Percentiles rank a stretch among this genome's conserved stretches.
These are phyloP conservation scores for Drosophila nr. perissopoda DNA, from an alignment of 2,888 invertebrate species.

Conservation along the genomic window DNA sequence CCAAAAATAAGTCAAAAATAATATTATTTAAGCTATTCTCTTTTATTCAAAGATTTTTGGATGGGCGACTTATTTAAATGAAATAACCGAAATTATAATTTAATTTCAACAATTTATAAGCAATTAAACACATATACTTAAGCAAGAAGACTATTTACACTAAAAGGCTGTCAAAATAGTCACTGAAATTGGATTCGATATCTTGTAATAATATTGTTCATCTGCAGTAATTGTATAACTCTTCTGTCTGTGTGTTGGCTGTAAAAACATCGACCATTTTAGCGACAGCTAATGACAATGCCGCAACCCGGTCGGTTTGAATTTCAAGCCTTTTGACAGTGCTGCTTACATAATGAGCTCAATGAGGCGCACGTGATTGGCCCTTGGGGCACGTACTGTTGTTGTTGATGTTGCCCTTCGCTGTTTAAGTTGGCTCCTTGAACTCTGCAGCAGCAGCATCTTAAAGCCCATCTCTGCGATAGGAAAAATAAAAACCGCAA, in stretches of 20 bases:
- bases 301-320: constrained; percentile 27
- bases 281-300: constrained; percentile 52
- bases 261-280: constrained; percentile 23
- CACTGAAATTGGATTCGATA: not conserved
- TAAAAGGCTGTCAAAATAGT: not conserved
- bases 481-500: constrained; percentile 19
- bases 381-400: constrained; percentile 64
- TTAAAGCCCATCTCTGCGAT: constrained; percentile 24
- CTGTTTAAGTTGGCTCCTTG: constrained; percentile 36
- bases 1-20: not conserved
- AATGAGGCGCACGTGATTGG: constrained; percentile 73
- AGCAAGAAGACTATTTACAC: not conserved
- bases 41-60: not conserved
- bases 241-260: constrained; percentile 18
- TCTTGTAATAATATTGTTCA: not conserved
- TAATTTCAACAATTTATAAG: not conserved
- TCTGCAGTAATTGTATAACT: constrained; percentile 3
- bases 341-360: constrained; percentile 67
- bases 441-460: constrained; percentile 22
- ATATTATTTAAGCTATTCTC: not conserved
- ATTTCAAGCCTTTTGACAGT: constrained; percentile 56
- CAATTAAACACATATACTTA: not conserved
- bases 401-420: constrained; percentile 29
- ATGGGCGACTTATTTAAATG: not conserved
- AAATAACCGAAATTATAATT: not conserved